Percentiles rank a stretch among this genome's conserved stretches.
Evolutionary conservation across 2,888 invertebrate species (phyloP).

Genomic region (Cetonia aurata): DNA sequence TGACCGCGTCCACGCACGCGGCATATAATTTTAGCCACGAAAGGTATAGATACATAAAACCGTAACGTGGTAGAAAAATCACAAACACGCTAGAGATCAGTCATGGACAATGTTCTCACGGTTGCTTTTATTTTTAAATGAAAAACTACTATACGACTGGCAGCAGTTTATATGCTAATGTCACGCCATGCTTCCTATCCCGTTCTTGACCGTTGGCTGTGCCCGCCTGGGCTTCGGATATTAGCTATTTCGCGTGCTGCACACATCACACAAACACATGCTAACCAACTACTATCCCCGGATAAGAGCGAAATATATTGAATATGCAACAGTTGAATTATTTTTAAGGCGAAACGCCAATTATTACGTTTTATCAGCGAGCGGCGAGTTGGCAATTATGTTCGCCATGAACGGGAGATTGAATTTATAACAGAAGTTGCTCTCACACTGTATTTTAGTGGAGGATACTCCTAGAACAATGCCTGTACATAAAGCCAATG

Average conservation of each 20-base stretch:
- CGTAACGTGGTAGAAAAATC: constrained; percentile 10
- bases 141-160: constrained; percentile 36
- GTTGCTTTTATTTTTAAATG: constrained; percentile 38
- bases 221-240: constrained; percentile 15
- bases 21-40: neutral
- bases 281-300: no score
- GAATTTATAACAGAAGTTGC: no score
- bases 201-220: constrained; percentile 15
- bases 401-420: no score
- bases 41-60: neutral
- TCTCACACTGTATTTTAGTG: no score
- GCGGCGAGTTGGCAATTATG: no score
- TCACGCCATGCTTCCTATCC: constrained; percentile 34
- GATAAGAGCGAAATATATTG: no score
- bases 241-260: constrained; percentile 32
- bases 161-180: constrained; percentile 39
- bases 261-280: neutral
- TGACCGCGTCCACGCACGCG: no score
- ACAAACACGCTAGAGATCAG: constrained; percentile 35
- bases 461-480: no score
- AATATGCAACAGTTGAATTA: no score
- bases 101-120: constrained; percentile 40
- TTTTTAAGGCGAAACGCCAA: no score
- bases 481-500: no score
- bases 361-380: no score